Conservation (phyloP, 1,140 invertebrate species). For the Drosophila oshimai region DNA sequence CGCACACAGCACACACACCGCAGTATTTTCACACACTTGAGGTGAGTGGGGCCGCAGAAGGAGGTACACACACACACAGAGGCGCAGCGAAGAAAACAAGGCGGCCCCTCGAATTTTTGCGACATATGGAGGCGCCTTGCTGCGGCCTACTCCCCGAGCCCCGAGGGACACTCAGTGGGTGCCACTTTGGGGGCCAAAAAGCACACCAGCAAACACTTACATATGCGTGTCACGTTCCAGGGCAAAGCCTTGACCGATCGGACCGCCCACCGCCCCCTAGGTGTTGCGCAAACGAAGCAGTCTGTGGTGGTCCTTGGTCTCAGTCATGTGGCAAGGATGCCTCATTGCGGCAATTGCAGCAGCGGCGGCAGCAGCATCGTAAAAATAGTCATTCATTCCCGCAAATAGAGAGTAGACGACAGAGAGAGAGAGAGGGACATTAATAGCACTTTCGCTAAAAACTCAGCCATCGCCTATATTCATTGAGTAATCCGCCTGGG, state of each 20-base stretch:
- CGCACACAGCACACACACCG: slow-evolving; percentile 44
- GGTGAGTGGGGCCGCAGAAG: slow-evolving; percentile 54
- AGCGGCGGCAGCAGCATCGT: neutral
- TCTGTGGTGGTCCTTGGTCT: too few relatives aligned
- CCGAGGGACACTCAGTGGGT: slow-evolving; percentile 49
- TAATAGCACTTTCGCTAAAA: slow-evolving; percentile 69
- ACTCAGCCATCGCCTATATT: slow-evolving; percentile 27
- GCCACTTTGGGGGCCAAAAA: neutral
- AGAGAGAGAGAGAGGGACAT: slow-evolving; percentile 19
- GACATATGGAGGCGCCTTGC: slow-evolving; percentile 48
- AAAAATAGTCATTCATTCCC: slow-evolving; percentile 56
- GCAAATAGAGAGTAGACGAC: neutral
- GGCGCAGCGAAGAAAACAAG: slow-evolving; percentile 20
- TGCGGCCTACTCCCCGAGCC: neutral
- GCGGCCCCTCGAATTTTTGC: slow-evolving; percentile 36
- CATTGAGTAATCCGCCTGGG: slow-evolving; percentile 53
- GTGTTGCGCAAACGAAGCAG: slow-evolving; percentile 62
- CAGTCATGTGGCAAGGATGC: slow-evolving; percentile 21
- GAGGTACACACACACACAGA: slow-evolving; percentile 38
- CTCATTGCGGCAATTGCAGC: slow-evolving; percentile 6
- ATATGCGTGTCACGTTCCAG: slow-evolving; percentile 55
- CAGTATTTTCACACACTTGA: slow-evolving; percentile 66
- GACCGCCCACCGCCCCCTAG: slow-evolving; percentile 9
- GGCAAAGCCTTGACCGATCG: slow-evolving; percentile 73
- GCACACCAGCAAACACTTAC: slow-evolving; percentile 19